Evolutionary conservation across 2,888 invertebrate species (phyloP).

Genomic region (Nematopogon swammerdamellus): DNA sequence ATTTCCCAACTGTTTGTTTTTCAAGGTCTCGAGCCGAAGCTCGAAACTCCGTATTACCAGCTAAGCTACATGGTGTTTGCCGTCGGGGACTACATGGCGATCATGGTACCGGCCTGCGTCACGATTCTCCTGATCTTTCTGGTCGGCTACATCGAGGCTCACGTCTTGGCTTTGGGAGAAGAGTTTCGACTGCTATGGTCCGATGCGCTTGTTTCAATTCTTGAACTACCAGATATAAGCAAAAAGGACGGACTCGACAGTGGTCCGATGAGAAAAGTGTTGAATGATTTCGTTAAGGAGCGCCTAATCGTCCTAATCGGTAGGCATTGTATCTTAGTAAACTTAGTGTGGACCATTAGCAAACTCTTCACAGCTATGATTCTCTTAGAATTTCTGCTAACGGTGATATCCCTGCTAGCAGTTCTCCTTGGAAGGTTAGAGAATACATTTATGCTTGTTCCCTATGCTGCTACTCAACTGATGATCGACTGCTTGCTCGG

Average conservation of each 20-base stretch:
- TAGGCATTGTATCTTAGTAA: constrained; percentile 20
- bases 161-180: constrained; percentile 24
- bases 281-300: neutral
- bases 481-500: constrained; percentile 22
- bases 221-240: constrained; percentile 10
- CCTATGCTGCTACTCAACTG: constrained; percentile 24
- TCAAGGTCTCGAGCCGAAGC: constrained; percentile 2
- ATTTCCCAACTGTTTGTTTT: too few relatives aligned
- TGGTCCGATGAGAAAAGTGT: too few relatives aligned
- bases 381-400: constrained; percentile 23
- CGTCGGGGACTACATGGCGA: constrained; percentile 1
- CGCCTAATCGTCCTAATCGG: constrained; percentile 18
- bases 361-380: constrained; percentile 20
- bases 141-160: constrained; percentile 23
- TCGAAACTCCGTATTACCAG: constrained; percentile 2
- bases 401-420: constrained; percentile 22
- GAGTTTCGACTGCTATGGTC: constrained; percentile 22
- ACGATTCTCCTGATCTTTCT: constrained; percentile 10
- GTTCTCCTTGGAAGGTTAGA: constrained; percentile 29
- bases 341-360: constrained; percentile 19
- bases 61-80: neutral
- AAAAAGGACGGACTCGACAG: constrained; percentile 1
- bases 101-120: constrained; percentile 2
- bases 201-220: too few relatives aligned
- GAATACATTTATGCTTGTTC: constrained; percentile 25